phyloP scores from a whole-genome alignment of 2,888 invertebrate genomes.

The Pandemis cinnamomeana region DNA sequence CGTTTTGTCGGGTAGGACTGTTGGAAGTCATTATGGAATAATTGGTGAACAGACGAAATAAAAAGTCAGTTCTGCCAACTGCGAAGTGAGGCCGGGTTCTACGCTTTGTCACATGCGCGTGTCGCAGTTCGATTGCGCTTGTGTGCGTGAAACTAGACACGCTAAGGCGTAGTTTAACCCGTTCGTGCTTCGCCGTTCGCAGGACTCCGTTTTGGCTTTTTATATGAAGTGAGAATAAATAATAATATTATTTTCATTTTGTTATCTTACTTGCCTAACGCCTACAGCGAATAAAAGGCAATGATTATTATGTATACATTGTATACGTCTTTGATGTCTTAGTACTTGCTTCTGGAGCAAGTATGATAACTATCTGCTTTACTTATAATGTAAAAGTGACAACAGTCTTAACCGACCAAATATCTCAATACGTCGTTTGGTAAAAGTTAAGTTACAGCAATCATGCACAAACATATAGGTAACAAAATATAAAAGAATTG shows the following conservation, averaged over 20 bases:
- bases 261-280: neutral
- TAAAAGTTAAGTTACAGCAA: constrained; percentile 12
- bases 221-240: too few species aligned
- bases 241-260: neutral
- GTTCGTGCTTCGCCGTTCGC: too few species aligned
- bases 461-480: neutral
- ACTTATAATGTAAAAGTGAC: neutral
- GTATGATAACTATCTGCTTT: too few species aligned
- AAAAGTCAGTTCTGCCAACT: too few species aligned
- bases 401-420: neutral
- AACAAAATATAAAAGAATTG: neutral
- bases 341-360: neutral
- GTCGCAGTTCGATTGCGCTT: too few species aligned
- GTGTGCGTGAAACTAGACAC: too few species aligned
- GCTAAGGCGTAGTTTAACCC: too few species aligned
- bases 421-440: neutral
- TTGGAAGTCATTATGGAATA: constrained; percentile 35
- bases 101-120: too few species aligned
- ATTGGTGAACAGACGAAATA: neutral
- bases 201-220: too few species aligned
- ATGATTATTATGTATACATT: neutral
- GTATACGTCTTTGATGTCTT: neutral
- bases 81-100: too few species aligned
- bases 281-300: neutral
- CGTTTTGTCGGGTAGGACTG: constrained; percentile 17